phyloP scores from a whole-genome alignment of 2,797 vertebrate genomes.

The Sebastes umbrosus region DNA sequence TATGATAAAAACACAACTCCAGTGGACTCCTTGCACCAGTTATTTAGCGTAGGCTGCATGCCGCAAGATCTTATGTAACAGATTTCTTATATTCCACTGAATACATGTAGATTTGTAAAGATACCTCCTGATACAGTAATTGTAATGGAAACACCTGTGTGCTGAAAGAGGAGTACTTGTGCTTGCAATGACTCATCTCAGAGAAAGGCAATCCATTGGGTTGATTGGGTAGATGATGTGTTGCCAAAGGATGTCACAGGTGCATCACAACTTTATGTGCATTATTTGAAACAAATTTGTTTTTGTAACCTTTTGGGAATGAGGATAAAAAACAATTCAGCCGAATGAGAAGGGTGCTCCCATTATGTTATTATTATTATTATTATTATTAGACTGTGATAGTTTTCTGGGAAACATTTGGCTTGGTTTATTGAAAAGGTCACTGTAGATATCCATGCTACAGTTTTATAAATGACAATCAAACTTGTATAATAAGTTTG shows the following conservation, averaged over 20 bases:
- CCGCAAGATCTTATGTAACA: constrained; percentile 31
- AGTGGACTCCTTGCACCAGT: constrained; percentile 16
- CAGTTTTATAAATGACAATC: constrained; percentile 66
- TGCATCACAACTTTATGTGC: constrained; percentile 28
- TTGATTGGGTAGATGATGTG: not conserved
- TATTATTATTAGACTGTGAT: not conserved
- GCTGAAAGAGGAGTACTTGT: constrained; percentile 19
- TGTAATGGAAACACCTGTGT: not conserved
- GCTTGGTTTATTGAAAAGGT: constrained; percentile 13
- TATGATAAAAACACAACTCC: constrained; percentile 11
- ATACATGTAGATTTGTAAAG: constrained; percentile 53
- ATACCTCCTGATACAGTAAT: constrained; percentile 35
- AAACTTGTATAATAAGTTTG: constrained; percentile 35
- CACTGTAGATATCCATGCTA: constrained; percentile 1
- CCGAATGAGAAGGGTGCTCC: not conserved
- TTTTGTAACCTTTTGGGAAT: constrained; percentile 18
- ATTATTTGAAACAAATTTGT: constrained; percentile 14
- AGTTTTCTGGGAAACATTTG: constrained; percentile 1
- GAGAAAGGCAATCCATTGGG: not conserved
- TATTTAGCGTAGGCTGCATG: constrained; percentile 36
- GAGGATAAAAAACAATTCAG: not conserved
- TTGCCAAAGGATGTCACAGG: constrained; percentile 17
- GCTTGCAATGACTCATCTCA: constrained; percentile 22
- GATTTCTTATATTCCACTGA: constrained; percentile 30
- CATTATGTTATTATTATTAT: not conserved